A percentile compares a stretch with the other conserved stretches of the same genome.
phyloP scores from a whole-genome alignment of 2,113 vertebrate genomes.

The Verasper variegatus region DNA sequence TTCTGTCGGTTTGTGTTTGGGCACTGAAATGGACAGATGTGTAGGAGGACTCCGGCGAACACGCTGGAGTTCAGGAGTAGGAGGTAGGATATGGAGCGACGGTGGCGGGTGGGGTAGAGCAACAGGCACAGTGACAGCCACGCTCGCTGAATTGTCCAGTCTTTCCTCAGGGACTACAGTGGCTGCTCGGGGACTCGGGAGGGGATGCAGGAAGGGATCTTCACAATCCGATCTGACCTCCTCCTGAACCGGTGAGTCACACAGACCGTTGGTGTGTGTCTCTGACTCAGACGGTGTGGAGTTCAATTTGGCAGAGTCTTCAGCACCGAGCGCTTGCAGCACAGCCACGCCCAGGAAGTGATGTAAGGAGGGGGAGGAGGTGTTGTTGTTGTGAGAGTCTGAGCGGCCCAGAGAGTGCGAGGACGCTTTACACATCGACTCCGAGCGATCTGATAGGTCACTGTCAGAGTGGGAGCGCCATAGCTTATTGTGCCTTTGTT shows the following conservation, averaged over 20 bases:
- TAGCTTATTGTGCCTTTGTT: conserved; percentile 97
- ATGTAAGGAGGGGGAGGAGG: conserved; percentile 88
- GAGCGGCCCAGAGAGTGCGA: conserved; percentile 60
- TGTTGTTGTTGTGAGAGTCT: conserved; percentile 85
- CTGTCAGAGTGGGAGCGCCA: conserved; percentile 97
- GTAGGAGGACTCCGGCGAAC: conserved; percentile 14
- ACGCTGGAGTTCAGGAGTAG: conserved; percentile 58
- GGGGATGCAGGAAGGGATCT: conserved; percentile 29
- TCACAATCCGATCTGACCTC: conserved; percentile 11
- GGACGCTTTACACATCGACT: conserved; percentile 75
- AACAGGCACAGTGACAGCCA: conserved; percentile 48
- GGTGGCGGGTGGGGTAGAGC: conserved; percentile 62
- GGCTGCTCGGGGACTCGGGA: conserved; percentile 67
- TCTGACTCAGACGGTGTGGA: conserved; percentile 7
- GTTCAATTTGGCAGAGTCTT: conserved; percentile 23
- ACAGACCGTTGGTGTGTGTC: conserved; percentile 36
- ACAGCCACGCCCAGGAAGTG: conserved; percentile 87
- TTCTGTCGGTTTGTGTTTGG: conserved; percentile 41
- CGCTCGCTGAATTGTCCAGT: conserved; percentile 31
- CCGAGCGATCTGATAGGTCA: conserved; percentile 90
- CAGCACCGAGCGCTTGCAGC: conserved; percentile 65
- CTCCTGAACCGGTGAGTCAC: conserved; percentile 47
- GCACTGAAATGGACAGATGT: conserved; percentile 27
- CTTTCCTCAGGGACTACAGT: conserved; percentile 71
- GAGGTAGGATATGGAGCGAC: conserved; percentile 56